Percentiles rank a stretch among this genome's conserved stretches.
Conservation (phyloP, 1,140 invertebrate genomes). For the Ctenoplectra terminalis region DNA sequence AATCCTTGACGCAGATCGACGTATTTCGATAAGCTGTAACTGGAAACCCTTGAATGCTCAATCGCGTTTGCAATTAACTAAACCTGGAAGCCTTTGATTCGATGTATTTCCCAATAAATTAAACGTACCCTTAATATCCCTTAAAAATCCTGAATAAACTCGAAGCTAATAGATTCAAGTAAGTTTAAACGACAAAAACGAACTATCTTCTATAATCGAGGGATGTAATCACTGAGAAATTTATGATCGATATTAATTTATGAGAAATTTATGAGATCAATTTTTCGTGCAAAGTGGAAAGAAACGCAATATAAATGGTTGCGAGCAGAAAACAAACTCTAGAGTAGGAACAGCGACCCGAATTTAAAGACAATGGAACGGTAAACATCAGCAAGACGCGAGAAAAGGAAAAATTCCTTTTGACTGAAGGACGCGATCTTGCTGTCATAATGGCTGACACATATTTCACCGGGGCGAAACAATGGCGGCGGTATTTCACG, state of each 20-base stretch:
- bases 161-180: too few relatives aligned
- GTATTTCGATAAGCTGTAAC: constrained; percentile 18
- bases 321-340: not conserved
- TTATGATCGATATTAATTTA: too few relatives aligned
- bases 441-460: constrained; percentile 58
- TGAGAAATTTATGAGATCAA: too few relatives aligned
- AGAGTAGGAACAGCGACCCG: constrained; percentile 37
- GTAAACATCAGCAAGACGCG: constrained; percentile 32
- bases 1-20: not conserved
- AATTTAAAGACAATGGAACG: constrained; percentile 62
- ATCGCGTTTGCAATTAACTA: not conserved
- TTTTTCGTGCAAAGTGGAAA: not conserved
- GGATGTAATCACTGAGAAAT: too few relatives aligned
- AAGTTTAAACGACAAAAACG: too few relatives aligned
- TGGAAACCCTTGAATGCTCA: not conserved
- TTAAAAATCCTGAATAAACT: too few relatives aligned
- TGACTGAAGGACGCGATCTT: constrained; percentile 39
- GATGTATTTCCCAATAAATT: not conserved
- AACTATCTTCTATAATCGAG: too few relatives aligned
- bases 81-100: not conserved
- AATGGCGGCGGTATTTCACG: constrained; percentile 31
- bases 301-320: not conserved
- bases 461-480: constrained; percentile 45
- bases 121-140: not conserved
- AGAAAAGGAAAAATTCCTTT: constrained; percentile 55